Percentiles rank a stretch among this genome's conserved stretches.
Conservation (phyloP, 2,113 vertebrate genomes). For the Bettongia penicillata region DNA sequence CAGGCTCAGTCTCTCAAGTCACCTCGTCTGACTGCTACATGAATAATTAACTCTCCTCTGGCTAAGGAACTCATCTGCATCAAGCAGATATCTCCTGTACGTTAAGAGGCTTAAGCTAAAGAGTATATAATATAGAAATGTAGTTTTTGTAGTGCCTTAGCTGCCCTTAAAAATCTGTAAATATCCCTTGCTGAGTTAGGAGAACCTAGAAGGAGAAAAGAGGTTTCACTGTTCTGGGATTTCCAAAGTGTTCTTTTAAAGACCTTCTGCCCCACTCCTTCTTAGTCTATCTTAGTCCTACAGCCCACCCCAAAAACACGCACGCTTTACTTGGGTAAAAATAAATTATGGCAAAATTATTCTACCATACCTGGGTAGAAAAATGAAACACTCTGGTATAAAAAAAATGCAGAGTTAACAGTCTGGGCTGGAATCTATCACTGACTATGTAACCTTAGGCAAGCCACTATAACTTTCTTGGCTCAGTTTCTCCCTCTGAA, state of each 20-base stretch:
- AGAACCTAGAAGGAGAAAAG: not conserved
- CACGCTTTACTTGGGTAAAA: not conserved
- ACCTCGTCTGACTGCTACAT: not conserved
- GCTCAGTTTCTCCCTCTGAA: not conserved
- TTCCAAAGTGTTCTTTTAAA: not conserved
- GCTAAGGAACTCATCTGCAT: not conserved
- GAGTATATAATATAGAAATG: constrained; percentile 37
- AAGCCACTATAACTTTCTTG: not conserved
- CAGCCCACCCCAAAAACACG: not conserved
- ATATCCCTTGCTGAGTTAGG: not conserved
- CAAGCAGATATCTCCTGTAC: not conserved
- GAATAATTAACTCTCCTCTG: not conserved
- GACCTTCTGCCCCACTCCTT: too few species aligned
- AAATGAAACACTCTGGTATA: not conserved
- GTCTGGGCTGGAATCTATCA: not conserved
- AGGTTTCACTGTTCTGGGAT: not conserved
- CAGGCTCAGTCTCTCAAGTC: not conserved
- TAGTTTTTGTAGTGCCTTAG: not conserved
- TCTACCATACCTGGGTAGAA: not conserved
- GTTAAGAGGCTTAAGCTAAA: constrained; percentile 14
- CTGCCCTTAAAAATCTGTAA: not conserved
- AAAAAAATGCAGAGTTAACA: not conserved
- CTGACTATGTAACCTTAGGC: not conserved
- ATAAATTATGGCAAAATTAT: too few species aligned
- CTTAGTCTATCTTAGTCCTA: not conserved